phyloP scores from a whole-genome alignment of 1,140 invertebrate species.

The Nasonia longicornis region DNA sequence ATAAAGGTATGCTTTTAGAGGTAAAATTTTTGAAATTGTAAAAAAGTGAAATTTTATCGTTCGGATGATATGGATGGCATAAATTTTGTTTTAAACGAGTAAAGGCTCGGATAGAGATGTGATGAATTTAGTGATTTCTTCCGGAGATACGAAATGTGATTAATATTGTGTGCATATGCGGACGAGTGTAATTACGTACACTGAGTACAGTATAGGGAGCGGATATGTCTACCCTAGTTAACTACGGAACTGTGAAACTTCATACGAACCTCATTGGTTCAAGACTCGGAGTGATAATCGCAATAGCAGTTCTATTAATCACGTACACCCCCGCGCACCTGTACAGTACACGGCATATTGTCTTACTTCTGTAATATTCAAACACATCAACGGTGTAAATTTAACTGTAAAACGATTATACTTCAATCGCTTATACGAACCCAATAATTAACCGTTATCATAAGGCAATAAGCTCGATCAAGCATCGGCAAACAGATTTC shows the following conservation, averaged over 20 bases:
- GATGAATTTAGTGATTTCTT: not conserved
- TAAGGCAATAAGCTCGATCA: not conserved
- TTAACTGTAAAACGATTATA: too few relatives aligned
- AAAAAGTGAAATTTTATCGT: too few relatives aligned
- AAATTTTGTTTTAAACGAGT: too few relatives aligned
- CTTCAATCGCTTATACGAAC: too few relatives aligned
- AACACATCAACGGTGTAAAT: too few relatives aligned
- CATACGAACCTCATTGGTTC: not conserved
- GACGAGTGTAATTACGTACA: not conserved
- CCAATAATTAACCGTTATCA: not conserved
- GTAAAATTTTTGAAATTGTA: too few relatives aligned
- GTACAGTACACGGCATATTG: too few relatives aligned
- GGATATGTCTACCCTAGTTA: not conserved
- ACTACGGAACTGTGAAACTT: not conserved
- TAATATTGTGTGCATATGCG: not conserved
- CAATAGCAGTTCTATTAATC: not conserved
- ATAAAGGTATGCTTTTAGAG: too few relatives aligned
- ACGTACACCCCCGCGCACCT: not conserved
- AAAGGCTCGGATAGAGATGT: not conserved
- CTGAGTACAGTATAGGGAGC: too few relatives aligned
- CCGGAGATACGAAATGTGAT: not conserved
- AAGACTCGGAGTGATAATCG: not conserved
- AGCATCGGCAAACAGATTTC: not conserved
- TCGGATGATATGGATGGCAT: too few relatives aligned
- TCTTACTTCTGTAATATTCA: too few relatives aligned